Evolutionary conservation across 2,888 invertebrate genomes (phyloP).

Genomic region (Cenopis cana): DNA sequence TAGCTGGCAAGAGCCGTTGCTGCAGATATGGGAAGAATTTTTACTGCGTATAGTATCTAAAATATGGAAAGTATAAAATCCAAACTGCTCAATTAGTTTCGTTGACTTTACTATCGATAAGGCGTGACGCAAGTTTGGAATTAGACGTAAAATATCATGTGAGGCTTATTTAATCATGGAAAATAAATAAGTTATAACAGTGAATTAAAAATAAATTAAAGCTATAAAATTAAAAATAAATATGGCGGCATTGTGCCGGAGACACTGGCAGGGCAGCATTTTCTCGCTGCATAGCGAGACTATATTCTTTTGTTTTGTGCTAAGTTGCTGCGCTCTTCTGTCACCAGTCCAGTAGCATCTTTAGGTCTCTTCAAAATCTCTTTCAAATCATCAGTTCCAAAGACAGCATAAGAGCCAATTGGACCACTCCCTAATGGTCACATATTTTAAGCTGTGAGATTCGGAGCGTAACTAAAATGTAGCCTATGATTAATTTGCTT

Average conservation of each 20-base stretch:
- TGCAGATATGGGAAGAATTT: conserved; percentile 23
- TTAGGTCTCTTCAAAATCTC: no score
- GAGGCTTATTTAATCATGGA: neutral
- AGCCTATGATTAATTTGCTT: conserved; percentile 24
- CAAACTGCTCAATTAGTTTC: conserved; percentile 21
- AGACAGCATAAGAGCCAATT: no score
- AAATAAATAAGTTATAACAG: neutral
- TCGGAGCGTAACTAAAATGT: conserved; percentile 10
- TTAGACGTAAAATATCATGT: neutral
- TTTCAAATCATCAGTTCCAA: no score
- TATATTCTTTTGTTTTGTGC: no score
- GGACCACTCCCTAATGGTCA: neutral
- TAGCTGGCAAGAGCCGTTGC: conserved; percentile 7
- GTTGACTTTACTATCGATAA: conserved; percentile 20
- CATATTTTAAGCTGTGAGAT: neutral
- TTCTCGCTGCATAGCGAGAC: no score
- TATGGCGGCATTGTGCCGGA: no score
- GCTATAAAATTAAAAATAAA: no score
- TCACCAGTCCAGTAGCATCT: no score
- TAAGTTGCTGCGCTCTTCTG: no score
- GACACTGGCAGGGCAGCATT: no score
- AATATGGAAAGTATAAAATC: conserved; percentile 15
- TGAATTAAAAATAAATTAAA: no score
- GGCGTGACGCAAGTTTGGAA: conserved; percentile 4
- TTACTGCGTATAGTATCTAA: neutral